Evolutionary conservation across 1,140 invertebrate species (phyloP).

Genomic region (Sweltsa coloradensis): DNA sequence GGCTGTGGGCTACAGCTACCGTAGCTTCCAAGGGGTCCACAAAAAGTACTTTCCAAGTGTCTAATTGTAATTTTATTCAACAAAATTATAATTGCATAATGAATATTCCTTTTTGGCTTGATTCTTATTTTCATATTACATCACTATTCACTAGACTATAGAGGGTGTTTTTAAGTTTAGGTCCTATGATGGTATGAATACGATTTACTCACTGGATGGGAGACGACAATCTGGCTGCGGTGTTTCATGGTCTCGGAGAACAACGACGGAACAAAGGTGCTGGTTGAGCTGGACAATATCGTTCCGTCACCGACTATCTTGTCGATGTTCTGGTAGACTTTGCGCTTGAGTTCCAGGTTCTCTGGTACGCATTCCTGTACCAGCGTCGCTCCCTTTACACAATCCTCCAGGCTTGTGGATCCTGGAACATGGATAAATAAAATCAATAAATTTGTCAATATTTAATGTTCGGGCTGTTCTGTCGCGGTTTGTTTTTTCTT

Average conservation of each 20-base stretch:
- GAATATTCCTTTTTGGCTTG: too few relatives aligned
- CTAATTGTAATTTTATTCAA: too few relatives aligned
- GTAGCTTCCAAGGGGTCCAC: too few relatives aligned
- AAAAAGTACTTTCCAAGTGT: too few relatives aligned
- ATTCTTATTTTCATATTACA: too few relatives aligned
- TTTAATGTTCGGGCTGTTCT: too few relatives aligned
- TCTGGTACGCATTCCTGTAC: constrained; percentile 91
- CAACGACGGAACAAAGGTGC: constrained; percentile 74
- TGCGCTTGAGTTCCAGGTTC: constrained; percentile 69
- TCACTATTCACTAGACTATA: too few relatives aligned
- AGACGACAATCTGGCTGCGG: constrained; percentile 59
- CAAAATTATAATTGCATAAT: too few relatives aligned
- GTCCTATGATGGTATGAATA: neutral
- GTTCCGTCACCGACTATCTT: constrained; percentile 52
- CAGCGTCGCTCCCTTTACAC: constrained; percentile 57
- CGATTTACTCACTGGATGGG: constrained; percentile 63
- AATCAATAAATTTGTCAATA: constrained; percentile 4
- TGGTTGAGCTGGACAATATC: constrained; percentile 83
- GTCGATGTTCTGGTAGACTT: constrained; percentile 69
- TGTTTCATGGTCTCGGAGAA: constrained; percentile 72
- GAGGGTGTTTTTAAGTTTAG: too few relatives aligned
- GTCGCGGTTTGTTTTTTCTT: too few relatives aligned
- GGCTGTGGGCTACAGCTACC: too few relatives aligned
- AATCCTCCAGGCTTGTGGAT: constrained; percentile 45
- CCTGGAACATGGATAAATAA: constrained; percentile 35